Percentiles rank a stretch among this genome's conserved stretches.
Evolutionary conservation across 2,113 vertebrate genomes (phyloP).

Genomic region (Notarius lentiginosus): DNA sequence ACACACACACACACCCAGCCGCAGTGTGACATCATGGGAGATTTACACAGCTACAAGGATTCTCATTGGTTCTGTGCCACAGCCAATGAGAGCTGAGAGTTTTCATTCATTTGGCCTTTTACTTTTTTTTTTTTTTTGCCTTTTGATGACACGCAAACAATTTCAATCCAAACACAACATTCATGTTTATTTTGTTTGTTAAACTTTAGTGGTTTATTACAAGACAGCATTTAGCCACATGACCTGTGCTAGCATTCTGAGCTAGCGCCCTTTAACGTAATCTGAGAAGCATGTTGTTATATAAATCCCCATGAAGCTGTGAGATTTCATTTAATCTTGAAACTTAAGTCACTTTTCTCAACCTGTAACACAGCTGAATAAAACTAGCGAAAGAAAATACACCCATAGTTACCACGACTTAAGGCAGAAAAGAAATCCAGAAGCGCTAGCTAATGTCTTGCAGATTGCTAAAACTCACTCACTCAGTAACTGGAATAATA

Average conservation of each 20-base stretch:
- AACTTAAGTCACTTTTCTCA: not conserved
- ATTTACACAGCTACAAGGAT: constrained; percentile 10
- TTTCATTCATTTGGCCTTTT: not conserved
- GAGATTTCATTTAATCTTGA: not conserved
- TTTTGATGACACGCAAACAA: not conserved
- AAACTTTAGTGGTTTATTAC: not conserved
- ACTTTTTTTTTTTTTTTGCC: not conserved
- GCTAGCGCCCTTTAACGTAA: not conserved
- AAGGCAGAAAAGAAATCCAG: too few relatives aligned
- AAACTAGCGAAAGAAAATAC: not conserved
- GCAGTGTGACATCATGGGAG: not conserved
- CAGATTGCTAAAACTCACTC: not conserved
- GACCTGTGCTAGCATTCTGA: not conserved
- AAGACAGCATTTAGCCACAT: not conserved
- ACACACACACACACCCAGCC: not conserved
- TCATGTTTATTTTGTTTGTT: not conserved
- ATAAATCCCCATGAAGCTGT: not conserved
- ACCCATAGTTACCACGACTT: not conserved
- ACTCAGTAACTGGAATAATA: not conserved
- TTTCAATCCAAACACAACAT: not conserved
- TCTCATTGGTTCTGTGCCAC: not conserved
- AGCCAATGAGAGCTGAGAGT: not conserved
- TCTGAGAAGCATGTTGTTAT: not conserved
- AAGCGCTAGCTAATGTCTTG: not conserved
- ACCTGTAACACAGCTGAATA: not conserved